These are phyloP conservation scores for Porphyrio hochstetteri DNA, from an alignment of 2,113 vertebrate genomes.

Conservation along the genomic window DNA sequence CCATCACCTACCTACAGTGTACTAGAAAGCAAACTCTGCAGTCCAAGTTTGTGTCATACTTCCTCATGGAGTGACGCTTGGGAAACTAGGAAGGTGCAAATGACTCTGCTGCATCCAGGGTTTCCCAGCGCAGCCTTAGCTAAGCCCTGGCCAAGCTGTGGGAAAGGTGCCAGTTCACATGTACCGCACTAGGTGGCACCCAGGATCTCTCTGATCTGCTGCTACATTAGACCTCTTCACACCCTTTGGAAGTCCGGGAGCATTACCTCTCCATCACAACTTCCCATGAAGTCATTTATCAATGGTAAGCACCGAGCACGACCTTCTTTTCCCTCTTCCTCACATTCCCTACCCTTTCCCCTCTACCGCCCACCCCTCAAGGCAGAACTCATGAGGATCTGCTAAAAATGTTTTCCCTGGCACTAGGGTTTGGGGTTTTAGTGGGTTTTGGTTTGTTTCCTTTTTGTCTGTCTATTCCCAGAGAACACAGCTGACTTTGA, in stretches of 20 bases:
- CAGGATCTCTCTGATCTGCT: background rate
- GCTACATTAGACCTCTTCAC: background rate
- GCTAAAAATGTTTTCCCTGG: background rate
- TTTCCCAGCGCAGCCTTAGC: background rate
- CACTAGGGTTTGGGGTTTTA: background rate
- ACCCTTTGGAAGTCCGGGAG: background rate
- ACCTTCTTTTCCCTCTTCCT: background rate
- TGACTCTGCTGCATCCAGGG: background rate
- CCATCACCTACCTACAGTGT: background rate
- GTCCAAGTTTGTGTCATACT: background rate
- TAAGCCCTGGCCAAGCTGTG: background rate
- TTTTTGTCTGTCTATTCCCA: too few relatives aligned
- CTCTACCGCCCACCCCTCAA: background rate
- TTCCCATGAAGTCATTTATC: background rate
- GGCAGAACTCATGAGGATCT: background rate
- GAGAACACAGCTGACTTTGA: background rate
- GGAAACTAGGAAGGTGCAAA: background rate
- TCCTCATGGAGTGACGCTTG: background rate
- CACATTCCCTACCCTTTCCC: too few relatives aligned
- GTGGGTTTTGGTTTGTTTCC: background rate
- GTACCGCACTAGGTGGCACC: constrained; percentile 5
- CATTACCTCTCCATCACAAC: background rate
- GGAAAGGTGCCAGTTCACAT: background rate
- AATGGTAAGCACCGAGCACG: background rate
- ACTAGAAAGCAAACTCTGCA: background rate